Evolutionary conservation across 2,888 invertebrate genomes (phyloP).

Genomic region (Parapristionchus giblindavisi): DNA sequence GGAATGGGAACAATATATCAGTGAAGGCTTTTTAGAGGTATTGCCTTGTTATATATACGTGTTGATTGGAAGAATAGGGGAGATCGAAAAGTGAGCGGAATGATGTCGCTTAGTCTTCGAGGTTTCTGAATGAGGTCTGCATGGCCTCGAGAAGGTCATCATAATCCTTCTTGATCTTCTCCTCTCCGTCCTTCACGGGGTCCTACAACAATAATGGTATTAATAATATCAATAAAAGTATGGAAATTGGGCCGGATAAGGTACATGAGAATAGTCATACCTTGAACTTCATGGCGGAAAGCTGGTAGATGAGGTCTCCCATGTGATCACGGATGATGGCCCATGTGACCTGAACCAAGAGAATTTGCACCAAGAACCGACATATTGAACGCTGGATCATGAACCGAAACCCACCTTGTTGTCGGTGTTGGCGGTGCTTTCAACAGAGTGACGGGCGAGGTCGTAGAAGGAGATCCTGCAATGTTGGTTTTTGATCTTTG

Average conservation of each 20-base stretch:
- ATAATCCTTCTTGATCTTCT: slow-evolving; percentile 94
- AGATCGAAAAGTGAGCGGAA: background rate
- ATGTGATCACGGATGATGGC: slow-evolving; percentile 94
- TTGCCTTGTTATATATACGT: too few relatives aligned
- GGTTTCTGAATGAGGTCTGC: slow-evolving; percentile 94
- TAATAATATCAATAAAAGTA: background rate
- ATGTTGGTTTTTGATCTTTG: slow-evolving; percentile 1
- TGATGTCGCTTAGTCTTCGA: slow-evolving; percentile 84
- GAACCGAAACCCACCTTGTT: slow-evolving; percentile 79
- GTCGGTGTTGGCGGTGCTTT: slow-evolving; percentile 96
- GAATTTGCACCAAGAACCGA: background rate
- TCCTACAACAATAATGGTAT: slow-evolving; percentile 77
- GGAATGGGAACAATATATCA: too few relatives aligned
- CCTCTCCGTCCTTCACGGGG: slow-evolving; percentile 96
- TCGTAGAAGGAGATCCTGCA: slow-evolving; percentile 89
- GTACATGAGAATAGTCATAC: slow-evolving; percentile 72
- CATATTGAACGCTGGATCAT: background rate
- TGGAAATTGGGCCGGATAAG: background rate
- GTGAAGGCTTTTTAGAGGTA: too few relatives aligned
- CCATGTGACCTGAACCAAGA: slow-evolving; percentile 84
- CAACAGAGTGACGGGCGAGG: slow-evolving; percentile 95
- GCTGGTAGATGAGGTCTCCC: slow-evolving; percentile 93
- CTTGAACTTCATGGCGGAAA: slow-evolving; percentile 99
- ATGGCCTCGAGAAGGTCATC: slow-evolving; percentile 96
- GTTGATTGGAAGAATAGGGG: background rate